These are phyloP conservation scores for Bombyx mandarina DNA, from an alignment of 1,140 invertebrate species.

Conservation along the genomic window DNA sequence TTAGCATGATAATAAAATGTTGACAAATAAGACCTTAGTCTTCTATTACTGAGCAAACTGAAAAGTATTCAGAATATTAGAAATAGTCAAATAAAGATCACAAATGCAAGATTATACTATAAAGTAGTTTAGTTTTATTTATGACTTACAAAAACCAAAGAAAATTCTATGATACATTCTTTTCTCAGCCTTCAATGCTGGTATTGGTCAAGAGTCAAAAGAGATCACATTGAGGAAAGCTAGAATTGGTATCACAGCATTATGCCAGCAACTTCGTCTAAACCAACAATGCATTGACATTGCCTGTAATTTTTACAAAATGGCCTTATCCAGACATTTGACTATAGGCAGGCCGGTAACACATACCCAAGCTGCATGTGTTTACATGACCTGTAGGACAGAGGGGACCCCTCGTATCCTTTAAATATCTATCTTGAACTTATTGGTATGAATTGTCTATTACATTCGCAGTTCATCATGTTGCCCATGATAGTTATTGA, in stretches of 20 bases:
- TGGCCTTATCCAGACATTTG: slow-evolving; percentile 89
- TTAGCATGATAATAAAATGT: too few species aligned
- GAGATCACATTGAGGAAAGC: slow-evolving; percentile 92
- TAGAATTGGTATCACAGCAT: slow-evolving; percentile 82
- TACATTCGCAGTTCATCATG: too few species aligned
- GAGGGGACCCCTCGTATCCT: slow-evolving; percentile 95
- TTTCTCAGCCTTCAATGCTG: slow-evolving; percentile 81
- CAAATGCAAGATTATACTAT: too few species aligned
- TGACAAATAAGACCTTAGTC: too few species aligned
- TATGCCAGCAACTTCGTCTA: slow-evolving; percentile 85
- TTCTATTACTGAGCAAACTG: too few species aligned
- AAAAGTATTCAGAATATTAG: too few species aligned
- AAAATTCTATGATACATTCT: background rate
- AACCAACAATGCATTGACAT: slow-evolving; percentile 94
- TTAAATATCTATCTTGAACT: slow-evolving; percentile 36
- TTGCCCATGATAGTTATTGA: too few species aligned
- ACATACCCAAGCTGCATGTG: slow-evolving; percentile 96
- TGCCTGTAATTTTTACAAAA: slow-evolving; percentile 96
- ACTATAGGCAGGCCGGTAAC: slow-evolving; percentile 91
- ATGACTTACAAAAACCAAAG: too few species aligned
- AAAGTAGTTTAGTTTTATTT: too few species aligned
- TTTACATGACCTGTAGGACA: slow-evolving; percentile 96
- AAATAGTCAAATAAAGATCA: too few species aligned
- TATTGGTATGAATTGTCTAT: slow-evolving; percentile 2
- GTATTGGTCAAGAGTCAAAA: slow-evolving; percentile 88